These are phyloP conservation scores for Antennarius maculatus DNA, from an alignment of 2,797 vertebrate species.

Conservation along the genomic window DNA sequence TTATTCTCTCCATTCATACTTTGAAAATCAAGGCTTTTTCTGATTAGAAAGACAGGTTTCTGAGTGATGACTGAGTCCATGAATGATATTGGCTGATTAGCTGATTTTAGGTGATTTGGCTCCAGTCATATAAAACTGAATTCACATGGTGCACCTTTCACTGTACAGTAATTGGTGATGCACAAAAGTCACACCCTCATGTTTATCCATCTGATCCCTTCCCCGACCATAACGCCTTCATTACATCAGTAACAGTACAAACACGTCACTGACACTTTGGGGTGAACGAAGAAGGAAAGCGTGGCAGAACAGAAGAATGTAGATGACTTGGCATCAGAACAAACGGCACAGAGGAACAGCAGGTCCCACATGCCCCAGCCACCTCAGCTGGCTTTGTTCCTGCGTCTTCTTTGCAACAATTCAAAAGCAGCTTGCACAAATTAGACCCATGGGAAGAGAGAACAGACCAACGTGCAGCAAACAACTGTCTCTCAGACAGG, in stretches of 20 bases:
- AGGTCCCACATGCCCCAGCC: constrained; percentile 59
- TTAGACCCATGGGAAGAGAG: constrained; percentile 76
- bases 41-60: constrained; percentile 39
- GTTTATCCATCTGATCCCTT: constrained; percentile 40
- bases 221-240: constrained; percentile 28
- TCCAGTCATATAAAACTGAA: no score
- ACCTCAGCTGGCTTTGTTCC: constrained; percentile 71
- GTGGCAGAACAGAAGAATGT: constrained; percentile 55
- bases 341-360: constrained; percentile 65
- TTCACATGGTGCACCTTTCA: not conserved
- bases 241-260: constrained; percentile 24
- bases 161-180: not conserved
- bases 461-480: constrained; percentile 64
- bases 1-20: constrained; percentile 35
- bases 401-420: constrained; percentile 76
- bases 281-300: constrained; percentile 26
- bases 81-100: constrained; percentile 47
- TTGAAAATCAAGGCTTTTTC: constrained; percentile 53
- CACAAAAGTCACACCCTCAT: constrained; percentile 6
- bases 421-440: constrained; percentile 79
- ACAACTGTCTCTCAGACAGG: constrained; percentile 67
- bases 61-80: constrained; percentile 60
- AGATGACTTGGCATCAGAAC: constrained; percentile 66
- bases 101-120: no score
- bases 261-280: constrained; percentile 28